These are phyloP conservation scores for Murina feae DNA, from an alignment of 2,113 vertebrate genomes.

Conservation along the genomic window DNA sequence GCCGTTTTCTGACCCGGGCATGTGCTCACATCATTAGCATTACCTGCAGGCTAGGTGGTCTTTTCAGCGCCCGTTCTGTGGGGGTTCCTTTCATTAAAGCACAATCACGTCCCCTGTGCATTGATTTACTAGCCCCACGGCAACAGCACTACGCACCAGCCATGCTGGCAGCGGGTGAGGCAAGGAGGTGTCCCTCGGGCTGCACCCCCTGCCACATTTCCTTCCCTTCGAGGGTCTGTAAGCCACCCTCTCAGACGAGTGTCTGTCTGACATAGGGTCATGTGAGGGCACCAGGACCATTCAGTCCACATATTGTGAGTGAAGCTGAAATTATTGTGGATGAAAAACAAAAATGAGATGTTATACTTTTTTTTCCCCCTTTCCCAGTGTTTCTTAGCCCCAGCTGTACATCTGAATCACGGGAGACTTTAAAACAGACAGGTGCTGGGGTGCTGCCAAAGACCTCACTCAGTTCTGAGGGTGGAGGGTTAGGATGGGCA, in stretches of 20 bases:
- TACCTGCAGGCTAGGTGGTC: background rate
- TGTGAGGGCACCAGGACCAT: background rate
- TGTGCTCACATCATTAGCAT: background rate
- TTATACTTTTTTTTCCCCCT: background rate
- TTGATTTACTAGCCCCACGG: background rate
- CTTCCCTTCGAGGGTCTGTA: background rate
- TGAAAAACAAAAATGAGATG: background rate
- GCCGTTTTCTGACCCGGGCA: background rate
- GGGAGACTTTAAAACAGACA: background rate
- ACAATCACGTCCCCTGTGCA: accelerated
- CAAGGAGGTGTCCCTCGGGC: background rate
- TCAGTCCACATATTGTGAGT: background rate
- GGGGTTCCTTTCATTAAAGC: background rate
- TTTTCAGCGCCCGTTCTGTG: background rate
- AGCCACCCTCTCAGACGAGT: background rate
- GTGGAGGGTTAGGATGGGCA: background rate
- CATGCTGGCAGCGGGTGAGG: background rate
- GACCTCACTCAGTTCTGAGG: background rate
- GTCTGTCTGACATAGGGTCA: background rate
- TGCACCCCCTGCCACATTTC: accelerated
- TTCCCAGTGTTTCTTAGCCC: background rate
- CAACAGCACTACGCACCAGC: background rate
- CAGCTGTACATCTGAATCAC: background rate
- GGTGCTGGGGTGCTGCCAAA: background rate
- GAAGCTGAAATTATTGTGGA: background rate